Percentiles rank a stretch among this genome's conserved stretches.
Conservation (phyloP, 2,113 vertebrate genomes). For the Chrysochloris asiatica region DNA sequence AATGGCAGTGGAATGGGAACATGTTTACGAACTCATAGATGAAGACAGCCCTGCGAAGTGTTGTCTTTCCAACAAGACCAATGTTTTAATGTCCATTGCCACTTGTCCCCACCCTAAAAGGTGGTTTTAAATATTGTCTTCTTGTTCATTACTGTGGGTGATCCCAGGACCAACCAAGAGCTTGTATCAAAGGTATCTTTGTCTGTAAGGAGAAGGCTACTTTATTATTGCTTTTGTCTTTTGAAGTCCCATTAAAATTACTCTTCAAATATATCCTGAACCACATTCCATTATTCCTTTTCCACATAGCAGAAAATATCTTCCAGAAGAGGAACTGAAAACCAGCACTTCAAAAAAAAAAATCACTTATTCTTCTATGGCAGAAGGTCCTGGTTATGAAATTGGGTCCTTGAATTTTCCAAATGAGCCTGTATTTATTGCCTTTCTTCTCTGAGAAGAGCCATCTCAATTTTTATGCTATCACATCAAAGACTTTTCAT, state of each 20-base stretch:
- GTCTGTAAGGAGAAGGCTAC: conserved; percentile 36
- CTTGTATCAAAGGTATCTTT: not conserved
- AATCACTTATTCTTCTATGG: conserved; percentile 58
- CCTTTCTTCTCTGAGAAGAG: conserved; percentile 53
- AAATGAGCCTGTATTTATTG: conserved; percentile 66
- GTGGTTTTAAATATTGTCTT: conserved; percentile 40
- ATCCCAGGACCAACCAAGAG: conserved; percentile 5
- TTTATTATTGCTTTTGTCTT: conserved; percentile 48
- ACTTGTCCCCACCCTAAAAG: conserved; percentile 60
- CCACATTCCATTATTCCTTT: conserved; percentile 40
- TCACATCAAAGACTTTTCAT: conserved; percentile 74
- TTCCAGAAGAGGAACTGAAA: conserved; percentile 35
- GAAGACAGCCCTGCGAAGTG: not conserved
- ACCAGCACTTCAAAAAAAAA: conserved; percentile 55
- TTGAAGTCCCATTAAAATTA: conserved; percentile 63
- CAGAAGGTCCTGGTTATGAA: conserved; percentile 53
- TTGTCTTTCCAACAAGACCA: conserved; percentile 53
- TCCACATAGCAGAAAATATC: conserved; percentile 50
- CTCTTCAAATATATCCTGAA: conserved; percentile 55
- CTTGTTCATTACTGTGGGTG: conserved; percentile 37
- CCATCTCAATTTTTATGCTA: conserved; percentile 64
- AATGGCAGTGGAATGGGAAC: not conserved
- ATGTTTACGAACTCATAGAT: conserved; percentile 53
- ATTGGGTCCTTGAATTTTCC: conserved; percentile 68
- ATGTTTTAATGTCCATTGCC: conserved; percentile 36